phyloP scores from a whole-genome alignment of 2,797 vertebrate species.

The Pelochelys cantorii region DNA sequence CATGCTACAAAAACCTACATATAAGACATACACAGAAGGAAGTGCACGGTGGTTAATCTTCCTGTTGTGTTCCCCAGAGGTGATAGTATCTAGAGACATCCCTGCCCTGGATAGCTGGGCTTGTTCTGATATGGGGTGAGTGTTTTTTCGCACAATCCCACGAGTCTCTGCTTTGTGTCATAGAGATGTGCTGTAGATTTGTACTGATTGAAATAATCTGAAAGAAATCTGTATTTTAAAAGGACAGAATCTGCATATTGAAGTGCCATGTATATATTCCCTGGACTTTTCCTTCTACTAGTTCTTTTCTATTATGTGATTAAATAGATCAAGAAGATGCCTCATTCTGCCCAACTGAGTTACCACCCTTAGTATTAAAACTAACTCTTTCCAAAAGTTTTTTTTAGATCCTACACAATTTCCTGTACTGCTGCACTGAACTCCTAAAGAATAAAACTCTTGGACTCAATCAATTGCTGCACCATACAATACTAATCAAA shows the following conservation, averaged over 20 bases:
- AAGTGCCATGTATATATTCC: background rate
- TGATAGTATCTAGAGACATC: background rate
- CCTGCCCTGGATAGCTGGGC: too few relatives aligned
- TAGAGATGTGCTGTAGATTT: too few relatives aligned
- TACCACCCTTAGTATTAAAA: background rate
- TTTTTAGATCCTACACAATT: background rate
- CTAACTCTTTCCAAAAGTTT: background rate
- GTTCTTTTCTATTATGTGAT: background rate
- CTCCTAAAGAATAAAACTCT: background rate
- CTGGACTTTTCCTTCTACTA: background rate
- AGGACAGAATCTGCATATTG: background rate
- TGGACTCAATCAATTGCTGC: background rate
- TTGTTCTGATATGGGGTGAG: too few relatives aligned
- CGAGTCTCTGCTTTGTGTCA: too few relatives aligned
- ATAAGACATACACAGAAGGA: background rate
- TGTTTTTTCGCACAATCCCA: too few relatives aligned
- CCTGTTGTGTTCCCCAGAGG: background rate
- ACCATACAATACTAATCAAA: background rate
- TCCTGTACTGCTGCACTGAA: background rate
- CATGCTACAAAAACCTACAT: background rate
- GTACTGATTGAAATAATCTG: too few relatives aligned
- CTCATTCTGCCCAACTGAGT: background rate
- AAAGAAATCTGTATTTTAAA: too few relatives aligned
- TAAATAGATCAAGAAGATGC: background rate
- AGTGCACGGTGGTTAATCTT: background rate